Base-by-base conservation (phyloP, 2,888 invertebrate species). In the Mycogona germanica region DNA sequence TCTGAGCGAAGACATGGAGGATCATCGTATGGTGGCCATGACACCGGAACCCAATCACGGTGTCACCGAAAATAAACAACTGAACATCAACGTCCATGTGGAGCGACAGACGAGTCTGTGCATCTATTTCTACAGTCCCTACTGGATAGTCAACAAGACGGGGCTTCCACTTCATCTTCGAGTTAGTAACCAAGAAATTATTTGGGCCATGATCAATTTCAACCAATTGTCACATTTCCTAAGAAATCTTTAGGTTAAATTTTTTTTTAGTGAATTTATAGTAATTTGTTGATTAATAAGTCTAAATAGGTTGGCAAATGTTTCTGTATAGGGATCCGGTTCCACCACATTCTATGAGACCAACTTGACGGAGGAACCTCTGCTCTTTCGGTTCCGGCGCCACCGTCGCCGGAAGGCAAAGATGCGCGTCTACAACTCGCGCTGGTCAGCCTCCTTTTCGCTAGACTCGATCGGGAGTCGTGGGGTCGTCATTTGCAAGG, bases 141-240 rank as follows among this genome's bases (percentile, higher is more conserved):
- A 84, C 68, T 92, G 91, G 89, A 76, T 92, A 64, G 80, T 91
- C 59, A 92, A 92, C 71, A 87, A 87, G 70, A 84, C 87, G 3
- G 85, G 85, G 14, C 71, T 91, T 57, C 87, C 89, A 2, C 68
- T 92, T 59, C 82, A 83, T 67, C 75, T 87, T 60, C 81, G 84
- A 75, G 87, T 84, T 67, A 67, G 66, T 58, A 49, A 25, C n/a
- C n/a, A n/a, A n/a, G n/a, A n/a, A n/a, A n/a, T n/a, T n/a, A n/a
- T n/a, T n/a, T n/a, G n/a, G n/a, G n/a, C n/a, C n/a, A n/a, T n/a
- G n/a, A n/a, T n/a, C n/a, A n/a, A n/a, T n/a, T n/a, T n/a, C n/a
- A n/a, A n/a, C n/a, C n/a, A n/a, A n/a, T n/a, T n/a, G n/a, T n/a
- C n/a, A n/a, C n/a, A n/a, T n/a, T n/a, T n/a, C n/a, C n/a, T n/a